A percentile compares a stretch with the other conserved stretches of the same genome.
Conservation (phyloP, 2,113 vertebrate genomes). For the Columbina picui region DNA sequence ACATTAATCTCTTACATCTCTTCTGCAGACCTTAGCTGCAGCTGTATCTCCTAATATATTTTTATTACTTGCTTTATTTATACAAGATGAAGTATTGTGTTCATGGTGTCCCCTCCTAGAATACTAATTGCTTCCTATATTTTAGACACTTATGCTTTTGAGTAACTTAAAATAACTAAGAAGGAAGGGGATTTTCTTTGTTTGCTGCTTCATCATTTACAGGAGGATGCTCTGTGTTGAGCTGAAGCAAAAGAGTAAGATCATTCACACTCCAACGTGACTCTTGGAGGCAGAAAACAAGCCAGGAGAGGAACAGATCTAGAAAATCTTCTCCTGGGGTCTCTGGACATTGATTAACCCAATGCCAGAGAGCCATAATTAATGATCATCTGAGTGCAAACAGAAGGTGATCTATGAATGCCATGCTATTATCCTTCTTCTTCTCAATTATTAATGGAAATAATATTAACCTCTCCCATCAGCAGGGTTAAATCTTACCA, state of each 20-base stretch:
- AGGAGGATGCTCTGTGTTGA: neutral
- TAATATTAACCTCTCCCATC: neutral
- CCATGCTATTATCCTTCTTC: neutral
- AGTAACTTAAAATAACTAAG: neutral
- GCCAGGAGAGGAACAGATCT: neutral
- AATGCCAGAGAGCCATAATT: neutral
- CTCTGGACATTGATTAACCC: neutral
- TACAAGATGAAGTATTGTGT: neutral
- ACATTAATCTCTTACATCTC: neutral
- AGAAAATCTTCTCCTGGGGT: neutral
- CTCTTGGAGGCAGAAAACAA: neutral
- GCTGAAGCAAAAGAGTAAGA: neutral
- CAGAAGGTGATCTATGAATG: neutral
- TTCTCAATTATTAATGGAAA: constrained; percentile 12
- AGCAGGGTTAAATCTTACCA: constrained; percentile 12
- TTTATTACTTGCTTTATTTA: constrained; percentile 33
- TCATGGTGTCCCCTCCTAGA: neutral
- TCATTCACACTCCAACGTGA: neutral
- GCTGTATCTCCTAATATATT: neutral
- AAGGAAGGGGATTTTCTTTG: neutral
- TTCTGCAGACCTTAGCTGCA: neutral
- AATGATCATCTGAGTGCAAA: neutral
- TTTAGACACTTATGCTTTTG: neutral
- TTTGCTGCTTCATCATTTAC: neutral
- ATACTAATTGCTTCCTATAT: neutral